These are phyloP conservation scores for Laothoe populi DNA, from an alignment of 2,888 invertebrate species.

Conservation along the genomic window DNA sequence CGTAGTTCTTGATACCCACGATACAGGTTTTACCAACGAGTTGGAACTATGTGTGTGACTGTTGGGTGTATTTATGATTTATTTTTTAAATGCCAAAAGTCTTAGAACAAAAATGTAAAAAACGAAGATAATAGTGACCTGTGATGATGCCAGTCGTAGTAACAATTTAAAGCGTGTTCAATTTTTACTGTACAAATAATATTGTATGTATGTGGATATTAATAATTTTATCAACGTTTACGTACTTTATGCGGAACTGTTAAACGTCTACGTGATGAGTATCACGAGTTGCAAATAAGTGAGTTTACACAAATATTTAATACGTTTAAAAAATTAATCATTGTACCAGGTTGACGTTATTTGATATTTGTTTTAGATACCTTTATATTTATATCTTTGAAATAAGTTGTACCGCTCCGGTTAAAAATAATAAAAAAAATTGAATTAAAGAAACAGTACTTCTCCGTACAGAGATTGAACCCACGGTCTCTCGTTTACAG, in stretches of 20 bases:
- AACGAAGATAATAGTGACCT: background rate
- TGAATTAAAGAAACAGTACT: too few species aligned
- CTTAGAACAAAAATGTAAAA: background rate
- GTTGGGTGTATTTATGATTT: too few species aligned
- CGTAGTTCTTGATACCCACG: too few species aligned
- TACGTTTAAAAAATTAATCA: conserved; percentile 7
- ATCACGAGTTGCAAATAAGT: conserved; percentile 37
- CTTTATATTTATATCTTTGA: too few species aligned
- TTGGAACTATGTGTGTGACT: too few species aligned
- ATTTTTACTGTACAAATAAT: conserved; percentile 3
- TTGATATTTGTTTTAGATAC: too few species aligned
- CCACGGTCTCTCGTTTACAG: too few species aligned
- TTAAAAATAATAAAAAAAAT: too few species aligned
- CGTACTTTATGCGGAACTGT: conserved; percentile 34
- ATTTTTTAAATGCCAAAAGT: background rate
- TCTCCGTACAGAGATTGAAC: too few species aligned
- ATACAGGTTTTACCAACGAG: too few species aligned
- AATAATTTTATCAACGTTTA: conserved; percentile 30
- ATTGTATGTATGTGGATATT: conserved; percentile 2
- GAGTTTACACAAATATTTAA: conserved; percentile 29
- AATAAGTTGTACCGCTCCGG: too few species aligned
- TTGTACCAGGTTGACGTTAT: background rate
- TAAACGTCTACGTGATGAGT: conserved; percentile 34
- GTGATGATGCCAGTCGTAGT: background rate
- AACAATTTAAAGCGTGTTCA: conserved; percentile 8